Percentiles rank a stretch among this genome's conserved stretches.
phyloP scores from a whole-genome alignment of 1,140 invertebrate species.

The Aphelenchoides avenae region DNA sequence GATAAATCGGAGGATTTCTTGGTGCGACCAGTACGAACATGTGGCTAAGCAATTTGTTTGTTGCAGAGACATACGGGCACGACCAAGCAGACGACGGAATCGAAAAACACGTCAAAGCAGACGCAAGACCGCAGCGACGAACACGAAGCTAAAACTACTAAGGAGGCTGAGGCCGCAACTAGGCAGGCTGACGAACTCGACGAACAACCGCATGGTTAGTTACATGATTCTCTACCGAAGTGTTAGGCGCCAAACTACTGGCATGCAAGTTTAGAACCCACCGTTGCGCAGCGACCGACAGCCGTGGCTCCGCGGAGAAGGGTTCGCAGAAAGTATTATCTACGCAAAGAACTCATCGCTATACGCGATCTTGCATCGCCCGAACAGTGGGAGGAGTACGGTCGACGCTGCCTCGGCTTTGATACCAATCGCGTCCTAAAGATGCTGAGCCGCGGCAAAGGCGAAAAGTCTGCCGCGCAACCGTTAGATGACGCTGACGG shows the following conservation, averaged over 20 bases:
- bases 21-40: slow-evolving; percentile 1
- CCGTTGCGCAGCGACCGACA: neutral
- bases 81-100: neutral
- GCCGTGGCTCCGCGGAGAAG: neutral
- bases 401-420: too few species aligned
- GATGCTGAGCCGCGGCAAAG: too few species aligned
- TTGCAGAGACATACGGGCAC: neutral
- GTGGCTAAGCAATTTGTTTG: neutral
- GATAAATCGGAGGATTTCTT: slow-evolving; percentile 4
- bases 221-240: neutral
- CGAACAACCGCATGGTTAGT: neutral
- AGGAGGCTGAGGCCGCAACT: neutral
- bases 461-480: too few species aligned
- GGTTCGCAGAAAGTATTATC: slow-evolving; percentile 21
- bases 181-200: neutral
- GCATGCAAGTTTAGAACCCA: neutral
- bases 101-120: neutral
- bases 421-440: too few species aligned
- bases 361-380: slow-evolving; percentile 19
- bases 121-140: neutral
- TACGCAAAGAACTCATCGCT: slow-evolving; percentile 37
- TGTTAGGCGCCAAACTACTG: neutral
- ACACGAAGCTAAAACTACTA: neutral
- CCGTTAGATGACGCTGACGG: too few species aligned
- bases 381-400: slow-evolving; percentile 36